A percentile compares a stretch with the other conserved stretches of the same genome.
Conservation (phyloP, 64 coral and sea anemone genomes). For the Orbicella faveolata region DNA sequence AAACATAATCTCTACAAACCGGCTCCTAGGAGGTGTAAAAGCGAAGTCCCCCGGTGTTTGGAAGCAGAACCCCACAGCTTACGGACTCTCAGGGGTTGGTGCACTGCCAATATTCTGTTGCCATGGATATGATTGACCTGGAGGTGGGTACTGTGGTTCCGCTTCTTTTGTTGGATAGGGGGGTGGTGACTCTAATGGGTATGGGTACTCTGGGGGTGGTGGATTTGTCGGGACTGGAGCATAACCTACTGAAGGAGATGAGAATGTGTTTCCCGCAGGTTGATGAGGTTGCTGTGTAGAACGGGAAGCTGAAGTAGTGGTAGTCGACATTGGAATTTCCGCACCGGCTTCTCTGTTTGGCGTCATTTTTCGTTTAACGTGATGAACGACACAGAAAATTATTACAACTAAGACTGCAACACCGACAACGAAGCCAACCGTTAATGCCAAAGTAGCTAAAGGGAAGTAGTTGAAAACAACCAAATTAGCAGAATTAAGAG, state of each 20-base stretch:
- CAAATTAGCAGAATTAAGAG: no score
- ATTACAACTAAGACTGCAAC: no score
- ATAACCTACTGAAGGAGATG: not conserved
- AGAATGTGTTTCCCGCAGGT: not conserved
- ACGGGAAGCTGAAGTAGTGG: not conserved
- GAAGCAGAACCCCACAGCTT: no score
- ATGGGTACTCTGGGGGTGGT: no score
- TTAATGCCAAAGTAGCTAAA: no score
- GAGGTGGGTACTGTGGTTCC: constrained; percentile 9
- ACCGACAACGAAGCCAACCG: no score
- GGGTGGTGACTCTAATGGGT: not conserved
- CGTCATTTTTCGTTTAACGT: not conserved
- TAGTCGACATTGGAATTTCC: not conserved
- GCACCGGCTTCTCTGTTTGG: not conserved
- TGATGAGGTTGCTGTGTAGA: not conserved
- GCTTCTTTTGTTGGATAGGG: not conserved
- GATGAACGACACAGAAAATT: no score
- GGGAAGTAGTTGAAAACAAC: no score
- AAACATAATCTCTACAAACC: no score
- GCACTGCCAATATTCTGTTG: not conserved
- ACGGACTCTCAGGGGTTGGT: no score
- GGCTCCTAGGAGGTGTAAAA: no score
- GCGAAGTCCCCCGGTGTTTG: no score
- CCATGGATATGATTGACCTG: constrained; percentile 22
- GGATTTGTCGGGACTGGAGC: not conserved